A percentile compares a stretch with the other conserved stretches of the same genome.
These are phyloP conservation scores for Leptopilina clavipes DNA, from an alignment of 1,140 invertebrate species.

Conservation along the genomic window DNA sequence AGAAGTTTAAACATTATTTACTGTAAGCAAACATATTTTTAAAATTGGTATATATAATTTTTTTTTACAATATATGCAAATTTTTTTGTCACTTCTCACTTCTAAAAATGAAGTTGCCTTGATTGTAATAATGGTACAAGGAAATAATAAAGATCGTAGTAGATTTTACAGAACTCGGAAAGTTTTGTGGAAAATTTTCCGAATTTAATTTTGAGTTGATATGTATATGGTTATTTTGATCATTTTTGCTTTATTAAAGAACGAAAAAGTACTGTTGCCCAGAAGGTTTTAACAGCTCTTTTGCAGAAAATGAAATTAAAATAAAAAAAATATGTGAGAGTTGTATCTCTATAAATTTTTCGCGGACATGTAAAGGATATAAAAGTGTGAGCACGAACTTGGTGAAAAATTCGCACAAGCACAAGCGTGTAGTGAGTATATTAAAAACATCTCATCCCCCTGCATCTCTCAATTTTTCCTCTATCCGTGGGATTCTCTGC, in stretches of 20 bases:
- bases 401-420: conserved; percentile 49
- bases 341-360: conserved; percentile 33
- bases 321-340: neutral
- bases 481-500: conserved; percentile 35
- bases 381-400: conserved; percentile 18
- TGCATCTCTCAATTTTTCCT: conserved; percentile 35
- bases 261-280: neutral
- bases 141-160: too few relatives aligned
- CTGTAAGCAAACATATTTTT: too few relatives aligned
- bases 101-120: too few relatives aligned
- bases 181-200: too few relatives aligned
- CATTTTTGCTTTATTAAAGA: conserved; percentile 1
- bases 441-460: conserved; percentile 55
- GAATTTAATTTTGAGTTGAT: too few relatives aligned
- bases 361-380: conserved; percentile 40
- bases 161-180: too few relatives aligned
- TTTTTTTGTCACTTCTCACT: too few relatives aligned
- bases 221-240: too few relatives aligned
- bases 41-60: too few relatives aligned
- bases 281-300: neutral
- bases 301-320: conserved; percentile 16
- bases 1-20: too few relatives aligned
- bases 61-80: too few relatives aligned
- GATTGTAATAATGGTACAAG: too few relatives aligned
- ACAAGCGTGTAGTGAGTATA: conserved; percentile 57